phyloP scores from a whole-genome alignment of 2,797 vertebrate genomes.

The Hipposideros larvatus region DNA sequence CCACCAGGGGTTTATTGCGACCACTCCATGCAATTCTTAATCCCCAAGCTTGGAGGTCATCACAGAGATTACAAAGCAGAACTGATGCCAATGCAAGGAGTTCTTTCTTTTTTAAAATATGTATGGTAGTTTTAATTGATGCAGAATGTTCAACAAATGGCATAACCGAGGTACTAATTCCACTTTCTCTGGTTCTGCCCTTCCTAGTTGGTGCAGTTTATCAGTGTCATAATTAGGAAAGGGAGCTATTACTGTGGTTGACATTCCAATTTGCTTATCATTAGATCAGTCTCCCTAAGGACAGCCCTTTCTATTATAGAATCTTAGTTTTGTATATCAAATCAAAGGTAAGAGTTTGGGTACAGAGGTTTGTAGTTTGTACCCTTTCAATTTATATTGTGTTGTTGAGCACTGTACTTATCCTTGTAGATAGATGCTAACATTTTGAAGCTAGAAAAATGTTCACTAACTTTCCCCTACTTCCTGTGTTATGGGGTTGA shows the following conservation, averaged over 20 bases:
- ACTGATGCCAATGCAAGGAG: background rate
- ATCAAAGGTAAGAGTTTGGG: background rate
- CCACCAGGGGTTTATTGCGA: constrained; percentile 17
- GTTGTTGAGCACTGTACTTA: background rate
- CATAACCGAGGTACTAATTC: background rate
- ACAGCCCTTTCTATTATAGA: background rate
- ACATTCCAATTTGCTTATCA: constrained; percentile 46
- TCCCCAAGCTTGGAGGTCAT: background rate
- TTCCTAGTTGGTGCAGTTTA: background rate
- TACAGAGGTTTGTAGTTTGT: constrained; percentile 17
- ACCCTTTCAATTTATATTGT: constrained; percentile 38
- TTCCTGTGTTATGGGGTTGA: background rate
- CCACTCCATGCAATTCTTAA: background rate
- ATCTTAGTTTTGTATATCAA: background rate
- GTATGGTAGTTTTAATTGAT: constrained; percentile 44
- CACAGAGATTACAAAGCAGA: constrained; percentile 22
- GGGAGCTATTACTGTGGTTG: background rate
- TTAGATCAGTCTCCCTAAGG: constrained; percentile 47
- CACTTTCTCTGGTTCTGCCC: constrained; percentile 34
- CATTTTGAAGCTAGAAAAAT: constrained; percentile 49
- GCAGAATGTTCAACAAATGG: constrained; percentile 44
- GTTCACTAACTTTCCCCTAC: background rate
- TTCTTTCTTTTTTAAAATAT: background rate
- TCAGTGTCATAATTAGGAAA: constrained; percentile 64
- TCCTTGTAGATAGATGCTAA: background rate